Evolutionary conservation across 64 coral and sea anemone genomes (phyloP).

Genomic region (Stylophora pistillata): DNA sequence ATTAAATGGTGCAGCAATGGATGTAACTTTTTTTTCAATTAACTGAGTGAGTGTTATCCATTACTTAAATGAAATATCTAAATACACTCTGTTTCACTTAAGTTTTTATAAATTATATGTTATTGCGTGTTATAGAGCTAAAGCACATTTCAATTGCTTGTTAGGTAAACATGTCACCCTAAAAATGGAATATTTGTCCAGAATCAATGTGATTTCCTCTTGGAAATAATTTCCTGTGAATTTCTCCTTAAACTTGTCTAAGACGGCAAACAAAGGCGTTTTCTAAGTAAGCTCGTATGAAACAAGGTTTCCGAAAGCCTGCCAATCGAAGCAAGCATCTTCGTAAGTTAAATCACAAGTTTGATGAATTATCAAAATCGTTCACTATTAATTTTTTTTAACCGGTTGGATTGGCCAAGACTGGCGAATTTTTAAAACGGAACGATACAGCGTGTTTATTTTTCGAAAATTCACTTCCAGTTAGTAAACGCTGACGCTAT

Average conservation of each 20-base stretch:
- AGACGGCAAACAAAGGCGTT: not conserved
- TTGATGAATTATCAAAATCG: not conserved
- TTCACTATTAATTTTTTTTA: not conserved
- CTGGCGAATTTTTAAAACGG: not conserved
- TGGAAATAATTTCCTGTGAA: not conserved
- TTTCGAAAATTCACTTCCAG: slow-evolving; percentile 56
- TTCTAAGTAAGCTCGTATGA: not conserved
- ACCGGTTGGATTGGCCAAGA: not conserved
- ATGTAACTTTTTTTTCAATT: slow-evolving; percentile 17
- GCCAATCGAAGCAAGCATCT: not conserved
- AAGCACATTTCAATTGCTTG: not conserved
- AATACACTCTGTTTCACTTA: slow-evolving; percentile 21
- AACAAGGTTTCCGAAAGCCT: not conserved
- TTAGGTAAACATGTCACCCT: not conserved
- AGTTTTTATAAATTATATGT: slow-evolving; percentile 1
- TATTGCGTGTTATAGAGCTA: not conserved
- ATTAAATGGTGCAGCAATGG: not conserved
- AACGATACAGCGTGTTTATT: slow-evolving; percentile 47
- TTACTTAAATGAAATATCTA: slow-evolving; percentile 39
- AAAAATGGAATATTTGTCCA: slow-evolving; percentile 13
- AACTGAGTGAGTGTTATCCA: slow-evolving; percentile 26
- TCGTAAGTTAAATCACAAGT: not conserved
- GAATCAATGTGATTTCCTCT: slow-evolving; percentile 1
- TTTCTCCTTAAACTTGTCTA: not conserved
- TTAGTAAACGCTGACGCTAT: slow-evolving; percentile 74